Evolutionary conservation across 2,888 invertebrate species (phyloP).

Genomic region (Incurvaria masculella): DNA sequence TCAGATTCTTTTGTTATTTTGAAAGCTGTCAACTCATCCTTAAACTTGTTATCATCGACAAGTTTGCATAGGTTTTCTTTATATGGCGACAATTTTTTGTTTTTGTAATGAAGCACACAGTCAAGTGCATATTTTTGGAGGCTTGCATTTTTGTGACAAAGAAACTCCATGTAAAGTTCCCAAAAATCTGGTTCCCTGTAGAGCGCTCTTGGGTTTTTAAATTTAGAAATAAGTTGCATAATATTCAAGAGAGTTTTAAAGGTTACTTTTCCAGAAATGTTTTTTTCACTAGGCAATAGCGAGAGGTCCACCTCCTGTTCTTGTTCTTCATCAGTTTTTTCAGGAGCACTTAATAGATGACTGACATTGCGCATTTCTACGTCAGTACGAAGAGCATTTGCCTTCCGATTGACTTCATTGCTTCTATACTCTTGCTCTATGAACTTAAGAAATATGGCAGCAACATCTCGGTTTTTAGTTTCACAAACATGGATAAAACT

Average conservation of each 20-base stretch:
- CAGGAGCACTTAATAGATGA: too few relatives aligned
- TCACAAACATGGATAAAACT: constrained; percentile 74
- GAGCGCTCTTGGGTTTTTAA: constrained; percentile 77
- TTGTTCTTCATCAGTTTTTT: constrained; percentile 42
- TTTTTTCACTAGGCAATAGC: constrained; percentile 28
- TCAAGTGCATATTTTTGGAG: constrained; percentile 84
- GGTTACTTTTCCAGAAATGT: constrained; percentile 39
- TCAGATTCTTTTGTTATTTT: constrained; percentile 71
- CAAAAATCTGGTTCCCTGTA: constrained; percentile 73
- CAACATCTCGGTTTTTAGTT: constrained; percentile 74
- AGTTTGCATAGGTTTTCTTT: constrained; percentile 76
- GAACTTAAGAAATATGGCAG: constrained; percentile 77
- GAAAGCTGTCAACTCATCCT: constrained; percentile 79
- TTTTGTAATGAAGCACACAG: constrained; percentile 83
- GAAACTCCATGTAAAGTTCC: constrained; percentile 73
- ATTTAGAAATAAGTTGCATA: constrained; percentile 72
- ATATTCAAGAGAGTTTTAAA: constrained; percentile 61
- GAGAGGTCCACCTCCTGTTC: constrained; percentile 29
- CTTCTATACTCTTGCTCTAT: constrained; percentile 60
- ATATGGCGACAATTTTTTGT: constrained; percentile 74
- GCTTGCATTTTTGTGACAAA: constrained; percentile 72
- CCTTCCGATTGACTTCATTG: constrained; percentile 23
- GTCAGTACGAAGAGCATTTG: constrained; percentile 51
- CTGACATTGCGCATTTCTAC: constrained; percentile 52
- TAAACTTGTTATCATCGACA: constrained; percentile 84